Percentiles rank a stretch among this genome's conserved stretches.
phyloP scores from a whole-genome alignment of 2,113 vertebrate species.

The Cyprinodon variegatus region DNA sequence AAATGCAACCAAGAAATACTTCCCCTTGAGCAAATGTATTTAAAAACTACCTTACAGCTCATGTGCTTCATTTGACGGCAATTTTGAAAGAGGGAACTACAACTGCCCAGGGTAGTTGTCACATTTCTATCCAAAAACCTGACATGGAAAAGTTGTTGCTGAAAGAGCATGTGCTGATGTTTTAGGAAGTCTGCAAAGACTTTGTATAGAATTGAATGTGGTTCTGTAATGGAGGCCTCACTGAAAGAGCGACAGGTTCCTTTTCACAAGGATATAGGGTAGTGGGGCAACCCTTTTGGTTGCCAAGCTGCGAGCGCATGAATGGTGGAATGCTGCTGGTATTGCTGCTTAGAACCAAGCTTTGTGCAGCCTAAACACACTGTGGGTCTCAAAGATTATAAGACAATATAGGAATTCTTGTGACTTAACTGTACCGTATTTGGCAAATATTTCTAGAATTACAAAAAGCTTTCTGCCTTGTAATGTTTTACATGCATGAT shows the following conservation, averaged over 20 bases:
- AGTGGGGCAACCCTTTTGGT: constrained; percentile 74
- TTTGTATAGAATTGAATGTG: constrained; percentile 38
- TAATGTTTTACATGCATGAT: not conserved
- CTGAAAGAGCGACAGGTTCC: constrained; percentile 14
- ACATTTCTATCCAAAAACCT: constrained; percentile 17
- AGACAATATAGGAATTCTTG: not conserved
- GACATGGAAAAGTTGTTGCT: not conserved
- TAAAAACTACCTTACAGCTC: not conserved
- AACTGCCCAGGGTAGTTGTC: constrained; percentile 17
- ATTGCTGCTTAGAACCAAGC: constrained; percentile 35
- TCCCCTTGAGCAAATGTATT: not conserved
- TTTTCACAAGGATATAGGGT: constrained; percentile 70
- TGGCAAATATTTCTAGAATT: not conserved
- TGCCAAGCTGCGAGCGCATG: constrained; percentile 67
- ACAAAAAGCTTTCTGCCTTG: not conserved
- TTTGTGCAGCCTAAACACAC: constrained; percentile 2
- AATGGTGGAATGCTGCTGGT: constrained; percentile 70
- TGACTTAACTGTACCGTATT: not conserved
- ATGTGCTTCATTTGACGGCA: not conserved
- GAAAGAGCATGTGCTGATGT: constrained; percentile 11
- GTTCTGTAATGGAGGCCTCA: constrained; percentile 31
- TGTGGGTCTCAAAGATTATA: constrained; percentile 3
- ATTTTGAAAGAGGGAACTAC: not conserved
- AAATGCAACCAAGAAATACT: not conserved
- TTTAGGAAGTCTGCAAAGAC: constrained; percentile 33